These are phyloP conservation scores for Leptobrachium ailaonicum DNA, from an alignment of 2,113 vertebrate genomes.

Conservation along the genomic window DNA sequence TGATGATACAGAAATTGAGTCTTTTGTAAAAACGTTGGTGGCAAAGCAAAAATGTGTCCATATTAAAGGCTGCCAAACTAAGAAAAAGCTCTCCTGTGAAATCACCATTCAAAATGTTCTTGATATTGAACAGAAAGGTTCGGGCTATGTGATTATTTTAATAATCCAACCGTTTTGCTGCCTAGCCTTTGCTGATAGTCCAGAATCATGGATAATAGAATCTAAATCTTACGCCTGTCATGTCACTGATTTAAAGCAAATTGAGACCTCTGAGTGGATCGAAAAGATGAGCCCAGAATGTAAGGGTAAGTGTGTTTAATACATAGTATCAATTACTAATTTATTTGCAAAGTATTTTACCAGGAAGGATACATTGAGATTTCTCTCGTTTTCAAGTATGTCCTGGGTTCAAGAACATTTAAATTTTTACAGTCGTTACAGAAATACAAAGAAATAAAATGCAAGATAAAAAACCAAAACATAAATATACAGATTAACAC, in stretches of 20 bases:
- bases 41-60: neutral
- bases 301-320: too few species aligned
- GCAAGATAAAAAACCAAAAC: too few species aligned
- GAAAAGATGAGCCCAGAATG: neutral
- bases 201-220: conserved; percentile 19
- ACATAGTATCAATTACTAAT: too few species aligned
- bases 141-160: conserved; percentile 13
- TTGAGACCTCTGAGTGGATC: conserved; percentile 4
- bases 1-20: too few species aligned
- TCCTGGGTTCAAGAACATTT: too few species aligned
- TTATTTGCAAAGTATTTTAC: too few species aligned
- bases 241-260: neutral
- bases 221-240: neutral
- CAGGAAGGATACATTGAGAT: too few species aligned
- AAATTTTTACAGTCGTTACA: too few species aligned
- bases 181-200: neutral
- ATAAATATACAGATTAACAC: too few species aligned
- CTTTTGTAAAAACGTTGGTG: neutral
- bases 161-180: conserved; percentile 20
- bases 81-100: neutral
- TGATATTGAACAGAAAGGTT: neutral
- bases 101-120: conserved; percentile 10
- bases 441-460: too few species aligned
- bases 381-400: too few species aligned
- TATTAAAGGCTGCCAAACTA: neutral